Percentiles rank a stretch among this genome's conserved stretches.
These are phyloP conservation scores for Dicrostonyx torquatus DNA, from an alignment of 2,797 vertebrate genomes.

Conservation along the genomic window DNA sequence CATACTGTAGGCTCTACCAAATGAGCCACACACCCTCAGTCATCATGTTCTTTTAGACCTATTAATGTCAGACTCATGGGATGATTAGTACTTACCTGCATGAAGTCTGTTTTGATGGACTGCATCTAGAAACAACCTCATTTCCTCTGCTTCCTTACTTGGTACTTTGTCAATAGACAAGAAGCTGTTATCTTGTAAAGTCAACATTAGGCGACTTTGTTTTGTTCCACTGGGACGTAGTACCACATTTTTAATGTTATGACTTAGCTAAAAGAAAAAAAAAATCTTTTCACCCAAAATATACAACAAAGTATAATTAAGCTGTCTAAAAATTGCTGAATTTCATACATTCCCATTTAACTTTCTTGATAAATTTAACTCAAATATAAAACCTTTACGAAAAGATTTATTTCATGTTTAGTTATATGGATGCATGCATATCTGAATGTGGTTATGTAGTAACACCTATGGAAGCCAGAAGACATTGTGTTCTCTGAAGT, in stretches of 20 bases:
- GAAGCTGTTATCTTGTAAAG: slow-evolving; percentile 92
- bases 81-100: slow-evolving; percentile 86
- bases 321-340: slow-evolving; percentile 43
- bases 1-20: background rate
- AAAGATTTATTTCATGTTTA: background rate
- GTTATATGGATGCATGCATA: background rate
- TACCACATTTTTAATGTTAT: slow-evolving; percentile 94
- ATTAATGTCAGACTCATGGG: background rate
- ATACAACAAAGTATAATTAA: slow-evolving; percentile 20
- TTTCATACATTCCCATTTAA: background rate
- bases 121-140: slow-evolving; percentile 94
- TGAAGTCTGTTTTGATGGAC: slow-evolving; percentile 91
- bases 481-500: background rate
- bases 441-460: background rate
- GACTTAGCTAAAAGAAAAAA: slow-evolving; percentile 90
- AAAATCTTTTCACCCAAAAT: slow-evolving; percentile 60
- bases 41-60: slow-evolving; percentile 37
- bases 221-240: slow-evolving; percentile 87
- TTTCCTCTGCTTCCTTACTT: slow-evolving; percentile 89
- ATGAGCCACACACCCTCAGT: background rate
- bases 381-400: slow-evolving; percentile 16
- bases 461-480: background rate
- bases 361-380: slow-evolving; percentile 58
- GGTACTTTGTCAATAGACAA: slow-evolving; percentile 94
- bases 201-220: slow-evolving; percentile 91